Percentiles rank a stretch among this genome's conserved stretches.
phyloP scores from a whole-genome alignment of 2,888 invertebrate species.

The Troides aeacus region DNA sequence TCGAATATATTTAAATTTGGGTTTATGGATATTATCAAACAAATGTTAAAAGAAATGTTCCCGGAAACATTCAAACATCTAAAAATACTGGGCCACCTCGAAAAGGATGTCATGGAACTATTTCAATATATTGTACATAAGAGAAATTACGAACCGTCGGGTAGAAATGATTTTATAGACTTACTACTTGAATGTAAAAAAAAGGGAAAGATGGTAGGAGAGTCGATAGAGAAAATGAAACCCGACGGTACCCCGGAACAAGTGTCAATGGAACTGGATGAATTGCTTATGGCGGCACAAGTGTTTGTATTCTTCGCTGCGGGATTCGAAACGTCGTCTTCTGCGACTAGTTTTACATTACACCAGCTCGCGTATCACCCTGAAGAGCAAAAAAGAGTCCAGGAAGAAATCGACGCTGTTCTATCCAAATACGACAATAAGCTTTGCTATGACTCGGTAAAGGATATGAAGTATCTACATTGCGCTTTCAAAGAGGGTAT shows the following conservation, averaged over 20 bases:
- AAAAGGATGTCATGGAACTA: conserved; percentile 42
- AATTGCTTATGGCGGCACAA: conserved; percentile 11
- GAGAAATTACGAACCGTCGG: conserved; percentile 30
- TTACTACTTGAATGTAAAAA: conserved; percentile 31
- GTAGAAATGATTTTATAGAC: conserved; percentile 33
- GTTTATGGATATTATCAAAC: conserved; percentile 6
- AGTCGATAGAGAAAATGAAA: conserved; percentile 31
- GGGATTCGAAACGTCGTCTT: conserved; percentile 73
- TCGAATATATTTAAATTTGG: conserved; percentile 42
- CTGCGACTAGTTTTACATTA: conserved; percentile 59
- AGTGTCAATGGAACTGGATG: conserved; percentile 26
- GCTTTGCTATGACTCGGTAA: conserved; percentile 56
- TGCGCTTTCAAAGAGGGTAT: conserved; percentile 56
- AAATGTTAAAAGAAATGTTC: conserved; percentile 45
- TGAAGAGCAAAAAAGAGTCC: conserved; percentile 50
- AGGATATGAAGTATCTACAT: conserved; percentile 60
- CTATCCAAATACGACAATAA: conserved; percentile 45
- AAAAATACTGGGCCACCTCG: conserved; percentile 42
- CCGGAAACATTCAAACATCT: conserved; percentile 46
- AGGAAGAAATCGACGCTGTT: conserved; percentile 51
- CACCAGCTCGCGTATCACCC: conserved; percentile 59
- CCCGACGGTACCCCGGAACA: conserved; percentile 28
- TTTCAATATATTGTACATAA: conserved; percentile 32
- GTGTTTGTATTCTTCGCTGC: conserved; percentile 42
- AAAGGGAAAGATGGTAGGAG: conserved; percentile 32